Conservation (phyloP, 2,797 vertebrate species). For the Sebastes kiyomatsui region DNA sequence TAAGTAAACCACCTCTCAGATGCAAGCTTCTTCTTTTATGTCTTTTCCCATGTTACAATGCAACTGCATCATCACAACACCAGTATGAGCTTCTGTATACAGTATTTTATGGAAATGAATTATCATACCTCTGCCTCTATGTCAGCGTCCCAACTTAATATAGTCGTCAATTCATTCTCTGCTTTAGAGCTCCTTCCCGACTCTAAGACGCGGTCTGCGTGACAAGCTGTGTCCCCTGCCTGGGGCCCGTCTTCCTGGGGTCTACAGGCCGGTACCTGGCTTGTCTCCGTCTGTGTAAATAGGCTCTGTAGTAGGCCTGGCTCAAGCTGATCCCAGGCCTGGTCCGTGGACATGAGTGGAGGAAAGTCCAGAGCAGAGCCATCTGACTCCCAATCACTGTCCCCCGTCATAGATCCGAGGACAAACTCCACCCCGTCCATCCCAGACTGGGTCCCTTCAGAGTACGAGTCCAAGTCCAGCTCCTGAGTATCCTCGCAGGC, state of each 20-base stretch:
- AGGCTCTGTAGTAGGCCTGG: constrained; percentile 79
- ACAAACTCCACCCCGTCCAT: constrained; percentile 83
- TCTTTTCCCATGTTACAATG: neutral
- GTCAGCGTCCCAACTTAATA: constrained; percentile 27
- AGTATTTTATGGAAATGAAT: neutral
- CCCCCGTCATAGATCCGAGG: constrained; percentile 81
- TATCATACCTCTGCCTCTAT: constrained; percentile 67
- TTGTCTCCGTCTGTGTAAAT: constrained; percentile 68
- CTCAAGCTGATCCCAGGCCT: constrained; percentile 80
- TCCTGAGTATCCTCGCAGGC: constrained; percentile 79
- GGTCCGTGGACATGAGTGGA: constrained; percentile 59
- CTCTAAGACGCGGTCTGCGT: constrained; percentile 31
- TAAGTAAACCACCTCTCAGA: constrained; percentile 2
- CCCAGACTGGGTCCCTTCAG: constrained; percentile 82
- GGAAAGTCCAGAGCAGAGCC: constrained; percentile 74
- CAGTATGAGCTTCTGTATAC: neutral
- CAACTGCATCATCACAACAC: neutral
- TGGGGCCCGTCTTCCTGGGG: constrained; percentile 19
- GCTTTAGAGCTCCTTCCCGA: constrained; percentile 26
- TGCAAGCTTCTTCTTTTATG: neutral
- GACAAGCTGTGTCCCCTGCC: constrained; percentile 10
- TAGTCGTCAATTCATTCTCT: constrained; percentile 45
- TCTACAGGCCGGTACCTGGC: constrained; percentile 22
- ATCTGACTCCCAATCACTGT: constrained; percentile 87
- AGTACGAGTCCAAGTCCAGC: constrained; percentile 81